phyloP scores from a whole-genome alignment of 2,888 invertebrate genomes.

The Drosophila prostipennis region DNA sequence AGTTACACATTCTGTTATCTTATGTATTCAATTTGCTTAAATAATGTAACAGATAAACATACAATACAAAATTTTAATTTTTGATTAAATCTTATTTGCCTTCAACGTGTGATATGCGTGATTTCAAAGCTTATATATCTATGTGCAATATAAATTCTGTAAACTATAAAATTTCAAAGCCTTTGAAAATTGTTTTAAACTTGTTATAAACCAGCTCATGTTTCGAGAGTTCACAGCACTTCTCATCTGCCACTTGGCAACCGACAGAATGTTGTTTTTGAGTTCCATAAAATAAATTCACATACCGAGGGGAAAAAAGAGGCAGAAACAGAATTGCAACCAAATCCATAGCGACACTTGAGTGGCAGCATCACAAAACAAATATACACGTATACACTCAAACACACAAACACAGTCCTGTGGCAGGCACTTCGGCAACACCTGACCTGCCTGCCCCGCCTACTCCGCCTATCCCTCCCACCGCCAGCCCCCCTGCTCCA shows the following conservation, averaged over 20 bases:
- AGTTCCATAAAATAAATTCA: conserved; percentile 42
- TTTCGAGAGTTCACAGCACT: conserved; percentile 24
- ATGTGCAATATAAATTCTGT: not conserved
- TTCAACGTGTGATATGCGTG: no score
- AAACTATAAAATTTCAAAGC: not conserved
- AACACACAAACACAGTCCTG: conserved; percentile 7
- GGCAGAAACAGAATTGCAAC: conserved; percentile 40
- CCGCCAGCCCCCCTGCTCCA: conserved; percentile 14
- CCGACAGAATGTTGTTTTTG: conserved; percentile 31
- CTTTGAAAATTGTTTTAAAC: conserved; percentile 23
- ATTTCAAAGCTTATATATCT: not conserved
- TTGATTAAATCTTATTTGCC: no score
- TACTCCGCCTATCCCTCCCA: not conserved
- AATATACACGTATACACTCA: conserved; percentile 22
- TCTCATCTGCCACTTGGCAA: conserved; percentile 40
- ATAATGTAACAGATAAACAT: no score
- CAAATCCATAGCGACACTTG: conserved; percentile 60
- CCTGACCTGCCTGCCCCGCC: conserved; percentile 48
- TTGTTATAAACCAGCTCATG: conserved; percentile 7
- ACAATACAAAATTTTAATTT: no score
- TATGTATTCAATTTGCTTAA: no score
- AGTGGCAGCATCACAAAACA: conserved; percentile 60
- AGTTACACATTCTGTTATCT: no score
- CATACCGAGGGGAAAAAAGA: conserved; percentile 5
- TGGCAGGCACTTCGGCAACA: conserved; percentile 62